A percentile compares a stretch with the other conserved stretches of the same genome.
Evolutionary conservation across 2,888 invertebrate genomes (phyloP).

Genomic region (Drosophila peninsularis): DNA sequence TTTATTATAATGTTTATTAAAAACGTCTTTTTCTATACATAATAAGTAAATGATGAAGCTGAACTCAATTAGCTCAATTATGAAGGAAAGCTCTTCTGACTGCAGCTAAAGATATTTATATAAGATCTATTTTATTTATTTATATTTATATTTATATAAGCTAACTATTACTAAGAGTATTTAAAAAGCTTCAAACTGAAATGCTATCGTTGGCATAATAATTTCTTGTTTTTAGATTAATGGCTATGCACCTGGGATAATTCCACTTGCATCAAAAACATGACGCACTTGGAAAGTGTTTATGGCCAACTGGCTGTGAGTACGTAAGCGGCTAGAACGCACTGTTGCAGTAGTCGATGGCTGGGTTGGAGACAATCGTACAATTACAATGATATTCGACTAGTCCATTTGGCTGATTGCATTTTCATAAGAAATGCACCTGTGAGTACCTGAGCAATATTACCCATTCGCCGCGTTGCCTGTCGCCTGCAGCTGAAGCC

Average conservation of each 20-base stretch:
- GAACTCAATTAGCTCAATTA: slow-evolving; percentile 4
- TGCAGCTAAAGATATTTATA: not conserved
- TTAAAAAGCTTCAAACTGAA: not conserved
- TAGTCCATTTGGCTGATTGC: slow-evolving; percentile 69
- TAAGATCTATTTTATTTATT: too few species aligned
- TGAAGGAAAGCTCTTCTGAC: not conserved
- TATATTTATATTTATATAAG: too few species aligned
- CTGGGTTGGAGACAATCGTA: not conserved
- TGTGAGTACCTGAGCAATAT: slow-evolving; percentile 32
- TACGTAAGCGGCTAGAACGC: slow-evolving; percentile 24
- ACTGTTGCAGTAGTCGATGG: slow-evolving; percentile 16
- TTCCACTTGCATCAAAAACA: slow-evolving; percentile 31
- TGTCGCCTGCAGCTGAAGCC: slow-evolving; percentile 11
- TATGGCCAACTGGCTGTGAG: slow-evolving; percentile 33
- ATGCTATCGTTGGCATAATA: slow-evolving; percentile 8
- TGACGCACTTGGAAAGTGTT: slow-evolving; percentile 59
- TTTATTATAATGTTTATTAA: too few species aligned
- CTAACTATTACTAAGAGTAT: too few species aligned
- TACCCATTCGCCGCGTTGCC: slow-evolving; percentile 58
- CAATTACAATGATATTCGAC: not conserved
- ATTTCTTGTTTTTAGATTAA: slow-evolving; percentile 24
- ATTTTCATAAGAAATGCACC: slow-evolving; percentile 66
- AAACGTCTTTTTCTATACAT: too few species aligned
- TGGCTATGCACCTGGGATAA: slow-evolving; percentile 53
- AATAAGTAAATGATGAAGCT: slow-evolving; percentile 2